Base-by-base conservation (phyloP, 1,140 invertebrate genomes). In the Elymnias hypermnestra region DNA sequence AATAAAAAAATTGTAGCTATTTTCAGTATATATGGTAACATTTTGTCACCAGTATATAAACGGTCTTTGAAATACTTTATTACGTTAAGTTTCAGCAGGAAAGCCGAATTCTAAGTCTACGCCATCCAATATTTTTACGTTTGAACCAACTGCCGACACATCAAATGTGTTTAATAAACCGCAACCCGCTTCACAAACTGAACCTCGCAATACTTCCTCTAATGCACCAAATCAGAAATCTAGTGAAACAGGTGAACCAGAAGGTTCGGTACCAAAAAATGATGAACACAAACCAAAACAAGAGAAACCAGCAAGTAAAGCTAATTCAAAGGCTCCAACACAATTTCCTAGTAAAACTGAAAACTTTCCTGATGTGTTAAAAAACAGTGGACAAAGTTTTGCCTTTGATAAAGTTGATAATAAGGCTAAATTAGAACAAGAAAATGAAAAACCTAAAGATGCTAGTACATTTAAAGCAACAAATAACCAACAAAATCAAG, bases 281-380 rank as follows among this genome's bases (percentile, higher is more conserved):
- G 47, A 48, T 19, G 37, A 48, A 2, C 10, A 18, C 17, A 69
- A 62, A 57, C 21, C 48, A 14, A 62, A 64, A 41, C 48, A 50
- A 38, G 45, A 62, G 5, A 69, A 72, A 57, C 56, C 67, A 7
- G 56, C 62, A 1, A 67, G 64, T 40, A 29, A 72, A 8, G 73
- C 73, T 13, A 60, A 26, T 22, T 40, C 62, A 8, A 72, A 70
- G 51, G 23, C 47, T 5, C 31, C 59, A 4, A 46, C 60, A 0
- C 50, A 57, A 1, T 22, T 56, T 8, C 17, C n/a, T 12, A 33
- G 17, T 15, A 45, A 41, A 19, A 35, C 45, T 12, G 53, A 53
- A 58, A 74, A 70, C 48, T 63, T 69, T 22, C 73, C 73, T 10
- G 72, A 75, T 48, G 57, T 74, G 7, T 13, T 72, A 9, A 73